Evolutionary conservation across 2,113 vertebrate species (phyloP).

Genomic region (Charadrius vociferus): DNA sequence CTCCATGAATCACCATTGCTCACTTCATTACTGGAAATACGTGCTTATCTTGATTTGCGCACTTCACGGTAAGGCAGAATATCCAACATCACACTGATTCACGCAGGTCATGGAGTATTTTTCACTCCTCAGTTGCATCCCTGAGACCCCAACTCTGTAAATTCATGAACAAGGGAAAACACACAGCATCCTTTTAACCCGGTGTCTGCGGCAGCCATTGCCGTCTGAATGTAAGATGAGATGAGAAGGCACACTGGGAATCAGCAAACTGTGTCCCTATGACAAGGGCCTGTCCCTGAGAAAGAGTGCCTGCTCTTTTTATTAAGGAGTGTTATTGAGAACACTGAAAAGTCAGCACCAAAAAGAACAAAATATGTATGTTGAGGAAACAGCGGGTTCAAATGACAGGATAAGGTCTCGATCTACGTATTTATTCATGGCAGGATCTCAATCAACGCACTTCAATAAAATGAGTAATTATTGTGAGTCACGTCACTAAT

Average conservation of each 20-base stretch:
- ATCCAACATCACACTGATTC: neutral
- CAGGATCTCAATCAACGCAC: conserved; percentile 33
- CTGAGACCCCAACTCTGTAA: neutral
- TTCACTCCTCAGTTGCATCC: neutral
- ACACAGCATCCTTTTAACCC: neutral
- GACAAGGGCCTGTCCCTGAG: neutral
- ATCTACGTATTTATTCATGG: conserved; percentile 13
- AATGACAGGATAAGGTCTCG: neutral
- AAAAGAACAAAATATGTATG: neutral
- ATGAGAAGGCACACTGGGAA: neutral
- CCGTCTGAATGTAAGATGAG: neutral
- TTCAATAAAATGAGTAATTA: conserved; percentile 57
- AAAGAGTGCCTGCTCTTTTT: neutral
- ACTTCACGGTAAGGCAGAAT: neutral
- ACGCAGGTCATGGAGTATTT: neutral
- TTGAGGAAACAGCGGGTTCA: neutral
- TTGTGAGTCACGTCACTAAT: conserved; percentile 31
- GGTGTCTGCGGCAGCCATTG: neutral
- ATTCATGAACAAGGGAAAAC: neutral
- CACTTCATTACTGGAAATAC: neutral
- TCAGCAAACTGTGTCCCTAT: neutral
- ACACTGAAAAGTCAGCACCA: neutral
- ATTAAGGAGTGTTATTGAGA: neutral
- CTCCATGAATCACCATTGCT: neutral
- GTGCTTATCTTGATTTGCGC: neutral